Evolutionary conservation across 2,113 vertebrate genomes (phyloP).

Genomic region (Tringa solitaria): DNA sequence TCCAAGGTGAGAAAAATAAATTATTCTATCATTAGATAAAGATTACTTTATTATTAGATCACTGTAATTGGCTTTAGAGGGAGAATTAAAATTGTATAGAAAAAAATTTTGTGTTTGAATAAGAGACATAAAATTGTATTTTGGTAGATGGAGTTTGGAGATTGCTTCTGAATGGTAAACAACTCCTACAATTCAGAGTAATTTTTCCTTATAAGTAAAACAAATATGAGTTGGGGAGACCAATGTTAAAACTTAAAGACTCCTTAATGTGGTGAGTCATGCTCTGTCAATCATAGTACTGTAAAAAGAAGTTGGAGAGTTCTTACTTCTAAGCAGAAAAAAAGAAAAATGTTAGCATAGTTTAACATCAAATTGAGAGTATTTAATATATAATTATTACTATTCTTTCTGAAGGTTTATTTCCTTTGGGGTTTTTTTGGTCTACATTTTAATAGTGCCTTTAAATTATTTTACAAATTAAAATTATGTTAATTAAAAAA

Average conservation of each 20-base stretch:
- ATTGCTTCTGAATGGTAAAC: neutral
- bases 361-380: neutral
- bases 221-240: neutral
- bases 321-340: neutral
- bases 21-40: neutral
- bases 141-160: neutral
- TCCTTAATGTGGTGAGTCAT: neutral
- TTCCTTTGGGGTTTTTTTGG: neutral
- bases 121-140: neutral
- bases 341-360: neutral
- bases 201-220: neutral
- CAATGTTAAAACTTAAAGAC: neutral
- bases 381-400: neutral
- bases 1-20: neutral
- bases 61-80: neutral
- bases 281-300: neutral
- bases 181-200: neutral
- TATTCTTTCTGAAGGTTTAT: neutral
- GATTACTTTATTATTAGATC: neutral
- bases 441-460: neutral
- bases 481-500: neutral
- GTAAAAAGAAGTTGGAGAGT: neutral
- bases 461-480: neutral
- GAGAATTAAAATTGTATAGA: neutral
- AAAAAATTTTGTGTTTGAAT: neutral